Evolutionary conservation across 1,140 invertebrate species (phyloP).

Genomic region (Leptoteleia sp.): DNA sequence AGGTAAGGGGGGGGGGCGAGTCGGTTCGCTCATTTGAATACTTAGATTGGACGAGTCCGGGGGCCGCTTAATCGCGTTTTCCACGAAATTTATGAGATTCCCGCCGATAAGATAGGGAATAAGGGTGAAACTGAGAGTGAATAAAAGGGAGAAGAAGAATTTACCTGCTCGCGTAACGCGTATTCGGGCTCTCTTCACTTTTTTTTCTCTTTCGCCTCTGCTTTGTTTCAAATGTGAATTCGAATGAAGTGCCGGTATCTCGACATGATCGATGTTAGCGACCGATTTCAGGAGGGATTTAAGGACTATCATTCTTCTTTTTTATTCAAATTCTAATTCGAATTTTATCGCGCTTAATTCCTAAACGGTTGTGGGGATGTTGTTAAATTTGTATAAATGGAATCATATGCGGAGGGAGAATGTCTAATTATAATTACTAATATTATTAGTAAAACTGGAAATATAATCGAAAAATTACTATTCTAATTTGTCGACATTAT

Average conservation of each 20-base stretch:
- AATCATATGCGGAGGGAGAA: too few species aligned
- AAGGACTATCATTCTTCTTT: slow-evolving; percentile 22
- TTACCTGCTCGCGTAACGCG: slow-evolving; percentile 39
- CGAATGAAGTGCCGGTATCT: slow-evolving; percentile 23
- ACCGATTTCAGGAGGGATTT: slow-evolving; percentile 14
- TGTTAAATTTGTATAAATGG: too few species aligned
- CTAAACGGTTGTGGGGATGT: too few species aligned
- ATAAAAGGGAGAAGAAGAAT: slow-evolving; percentile 64
- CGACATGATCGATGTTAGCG: slow-evolving; percentile 2
- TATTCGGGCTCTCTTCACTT: slow-evolving; percentile 12
- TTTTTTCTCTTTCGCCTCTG: slow-evolving; percentile 1
- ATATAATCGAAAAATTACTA: too few species aligned
- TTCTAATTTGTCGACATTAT: too few species aligned
- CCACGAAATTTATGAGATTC: slow-evolving; percentile 80
- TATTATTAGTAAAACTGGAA: too few species aligned
- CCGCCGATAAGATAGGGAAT: slow-evolving; percentile 75
- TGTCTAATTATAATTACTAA: too few species aligned
- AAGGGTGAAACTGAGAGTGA: slow-evolving; percentile 65
- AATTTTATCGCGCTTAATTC: slow-evolving; percentile 15
- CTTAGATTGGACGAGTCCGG: slow-evolving; percentile 80
- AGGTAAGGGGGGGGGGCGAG: slow-evolving; percentile 22
- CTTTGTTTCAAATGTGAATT: slow-evolving; percentile 44
- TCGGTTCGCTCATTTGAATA: slow-evolving; percentile 80
- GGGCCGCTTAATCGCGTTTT: slow-evolving; percentile 80
- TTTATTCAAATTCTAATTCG: slow-evolving; percentile 16